Evolutionary conservation across 2,797 vertebrate genomes (phyloP).

Genomic region (Dendrocincla fuliginosa): DNA sequence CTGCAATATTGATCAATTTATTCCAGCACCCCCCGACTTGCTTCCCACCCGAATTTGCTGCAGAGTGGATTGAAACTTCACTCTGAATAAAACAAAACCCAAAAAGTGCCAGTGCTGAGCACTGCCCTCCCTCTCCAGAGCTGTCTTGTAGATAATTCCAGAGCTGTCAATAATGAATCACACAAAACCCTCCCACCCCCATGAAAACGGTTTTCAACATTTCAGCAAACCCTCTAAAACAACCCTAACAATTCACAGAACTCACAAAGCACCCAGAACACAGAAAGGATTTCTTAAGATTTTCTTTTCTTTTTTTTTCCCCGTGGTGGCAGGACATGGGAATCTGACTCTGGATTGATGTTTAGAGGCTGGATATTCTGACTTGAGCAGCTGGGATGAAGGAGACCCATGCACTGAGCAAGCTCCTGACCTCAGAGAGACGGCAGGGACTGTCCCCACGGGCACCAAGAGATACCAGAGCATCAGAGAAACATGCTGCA

Average conservation of each 20-base stretch:
- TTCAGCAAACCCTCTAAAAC: neutral
- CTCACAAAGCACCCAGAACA: neutral
- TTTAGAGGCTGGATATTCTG: neutral
- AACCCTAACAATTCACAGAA: neutral
- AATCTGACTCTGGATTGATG: neutral
- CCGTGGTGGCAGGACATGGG: accelerated
- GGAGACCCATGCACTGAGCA: accelerated
- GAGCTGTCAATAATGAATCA: neutral
- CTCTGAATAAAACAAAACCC: neutral
- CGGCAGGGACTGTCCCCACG: accelerated
- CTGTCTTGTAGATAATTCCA: neutral
- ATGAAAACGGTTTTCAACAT: neutral
- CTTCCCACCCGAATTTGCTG: neutral
- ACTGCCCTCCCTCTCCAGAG: neutral
- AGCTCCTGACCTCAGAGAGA: accelerated
- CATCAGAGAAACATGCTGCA: accelerated
- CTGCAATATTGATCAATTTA: accelerated
- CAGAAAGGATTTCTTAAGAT: neutral
- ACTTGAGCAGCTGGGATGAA: neutral
- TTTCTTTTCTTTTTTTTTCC: accelerated
- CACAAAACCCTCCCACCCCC: neutral
- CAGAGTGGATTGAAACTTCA: accelerated
- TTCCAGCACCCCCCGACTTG: neutral
- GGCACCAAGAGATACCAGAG: neutral
- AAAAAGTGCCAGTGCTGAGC: neutral